These are phyloP conservation scores for Ochropacha duplaris DNA, from an alignment of 2,888 invertebrate species.

Conservation along the genomic window DNA sequence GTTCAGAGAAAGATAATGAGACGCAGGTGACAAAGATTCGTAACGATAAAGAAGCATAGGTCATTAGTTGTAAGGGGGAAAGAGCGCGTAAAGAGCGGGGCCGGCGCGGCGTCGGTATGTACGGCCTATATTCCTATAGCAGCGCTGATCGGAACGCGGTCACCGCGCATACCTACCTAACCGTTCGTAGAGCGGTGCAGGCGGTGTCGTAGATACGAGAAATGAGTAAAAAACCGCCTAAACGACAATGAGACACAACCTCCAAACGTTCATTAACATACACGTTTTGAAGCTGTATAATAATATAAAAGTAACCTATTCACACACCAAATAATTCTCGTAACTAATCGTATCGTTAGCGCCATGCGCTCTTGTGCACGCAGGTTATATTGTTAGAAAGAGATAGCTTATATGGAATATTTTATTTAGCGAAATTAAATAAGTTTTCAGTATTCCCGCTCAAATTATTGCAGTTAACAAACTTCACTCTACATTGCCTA, in stretches of 20 bases:
- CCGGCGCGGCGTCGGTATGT: constrained; percentile 66
- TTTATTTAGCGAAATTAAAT: constrained; percentile 23
- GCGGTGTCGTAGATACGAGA: constrained; percentile 39
- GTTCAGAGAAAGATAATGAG: constrained; percentile 58
- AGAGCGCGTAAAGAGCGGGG: constrained; percentile 54
- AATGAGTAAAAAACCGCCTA: constrained; percentile 44
- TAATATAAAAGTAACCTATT: constrained; percentile 14
- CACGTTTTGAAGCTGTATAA: constrained; percentile 13
- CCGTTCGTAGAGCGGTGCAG: constrained; percentile 50
- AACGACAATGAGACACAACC: constrained; percentile 31
- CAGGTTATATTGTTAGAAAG: constrained; percentile 51
- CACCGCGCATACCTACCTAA: constrained; percentile 64
- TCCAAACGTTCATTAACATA: constrained; percentile 19
- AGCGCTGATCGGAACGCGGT: constrained; percentile 68
- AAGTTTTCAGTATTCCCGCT: constrained; percentile 37
- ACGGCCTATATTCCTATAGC: constrained; percentile 67
- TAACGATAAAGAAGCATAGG: constrained; percentile 76
- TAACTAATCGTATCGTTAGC: constrained; percentile 22
- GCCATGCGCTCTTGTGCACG: constrained; percentile 42
- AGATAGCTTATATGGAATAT: constrained; percentile 41
- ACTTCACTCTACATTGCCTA: constrained; percentile 5
- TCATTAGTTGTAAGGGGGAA: constrained; percentile 70
- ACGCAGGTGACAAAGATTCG: constrained; percentile 75
- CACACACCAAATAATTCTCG: constrained; percentile 5
- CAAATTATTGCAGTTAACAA: constrained; percentile 22